Percentiles rank a stretch among this genome's conserved stretches.
Evolutionary conservation across 2,113 vertebrate species (phyloP).

Genomic region (Alligator mississippiensis): DNA sequence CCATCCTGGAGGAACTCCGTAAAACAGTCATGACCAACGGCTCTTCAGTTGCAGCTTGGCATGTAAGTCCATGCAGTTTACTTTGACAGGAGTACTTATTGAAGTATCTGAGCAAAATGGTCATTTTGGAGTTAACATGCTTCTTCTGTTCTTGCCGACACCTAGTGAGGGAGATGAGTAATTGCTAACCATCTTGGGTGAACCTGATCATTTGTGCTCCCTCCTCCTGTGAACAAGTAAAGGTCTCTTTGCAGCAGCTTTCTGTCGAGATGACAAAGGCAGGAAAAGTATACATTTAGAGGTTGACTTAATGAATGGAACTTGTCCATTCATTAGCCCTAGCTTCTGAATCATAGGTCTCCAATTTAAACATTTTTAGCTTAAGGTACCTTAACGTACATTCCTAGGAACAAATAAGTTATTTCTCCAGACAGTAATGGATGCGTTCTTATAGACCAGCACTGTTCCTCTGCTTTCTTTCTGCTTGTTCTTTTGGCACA

Average conservation of each 20-base stretch:
- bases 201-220: neutral
- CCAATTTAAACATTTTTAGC: neutral
- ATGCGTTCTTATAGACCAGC: neutral
- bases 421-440: neutral
- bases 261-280: neutral
- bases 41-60: conserved; percentile 90
- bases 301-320: neutral
- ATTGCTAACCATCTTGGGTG: neutral
- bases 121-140: neutral
- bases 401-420: neutral
- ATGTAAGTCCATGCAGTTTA: conserved; percentile 78
- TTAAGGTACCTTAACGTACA: neutral
- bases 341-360: neutral
- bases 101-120: accelerated
- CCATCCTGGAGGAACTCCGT: conserved; percentile 87
- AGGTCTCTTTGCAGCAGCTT: no score
- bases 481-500: neutral
- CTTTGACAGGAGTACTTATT: no score
- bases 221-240: neutral
- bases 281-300: neutral
- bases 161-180: neutral
- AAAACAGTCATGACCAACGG: conserved; percentile 87
- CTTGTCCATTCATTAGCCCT: neutral
- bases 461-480: neutral
- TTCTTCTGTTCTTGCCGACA: neutral